A percentile compares a stretch with the other conserved stretches of the same genome.
These are phyloP conservation scores for Lepidocyrtinus sp. DNA, from an alignment of 2,888 invertebrate species.

Conservation along the genomic window DNA sequence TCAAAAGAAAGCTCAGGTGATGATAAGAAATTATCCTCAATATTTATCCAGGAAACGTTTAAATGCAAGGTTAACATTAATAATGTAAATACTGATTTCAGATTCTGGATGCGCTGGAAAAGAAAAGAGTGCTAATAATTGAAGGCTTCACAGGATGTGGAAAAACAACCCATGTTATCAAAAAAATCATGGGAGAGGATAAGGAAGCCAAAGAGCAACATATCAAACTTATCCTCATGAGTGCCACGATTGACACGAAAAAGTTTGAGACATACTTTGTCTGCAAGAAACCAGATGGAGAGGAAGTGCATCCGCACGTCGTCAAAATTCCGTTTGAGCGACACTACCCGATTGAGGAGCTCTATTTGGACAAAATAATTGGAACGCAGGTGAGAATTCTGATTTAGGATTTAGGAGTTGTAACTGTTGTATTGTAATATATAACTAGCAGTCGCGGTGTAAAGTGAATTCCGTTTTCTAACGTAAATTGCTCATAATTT, in stretches of 20 bases:
- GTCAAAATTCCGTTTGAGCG: constrained; percentile 60
- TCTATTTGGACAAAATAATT: constrained; percentile 61
- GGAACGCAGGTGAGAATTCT: no score
- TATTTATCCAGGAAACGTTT: not conserved
- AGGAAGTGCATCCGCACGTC: constrained; percentile 56
- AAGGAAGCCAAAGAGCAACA: constrained; percentile 77
- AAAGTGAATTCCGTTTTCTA: no score
- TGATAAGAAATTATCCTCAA: no score
- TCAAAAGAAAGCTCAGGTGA: constrained; percentile 59
- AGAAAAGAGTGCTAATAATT: constrained; percentile 60
- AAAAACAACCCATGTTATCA: constrained; percentile 90
- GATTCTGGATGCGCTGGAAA: constrained; percentile 63
- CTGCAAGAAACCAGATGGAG: no score
- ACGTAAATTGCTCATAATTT: no score
- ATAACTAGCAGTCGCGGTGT: no score
- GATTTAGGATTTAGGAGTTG: no score
- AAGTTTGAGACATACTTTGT: constrained; percentile 81
- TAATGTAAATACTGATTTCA: constrained; percentile 27
- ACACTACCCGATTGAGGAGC: constrained; percentile 59
- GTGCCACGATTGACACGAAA: constrained; percentile 88
- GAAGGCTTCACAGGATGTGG: constrained; percentile 95
- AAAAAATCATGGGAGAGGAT: constrained; percentile 76
- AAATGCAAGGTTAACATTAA: not conserved
- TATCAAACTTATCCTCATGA: constrained; percentile 89
- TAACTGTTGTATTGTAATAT: no score